phyloP scores from a whole-genome alignment of 2,888 invertebrate genomes.

The Apotomis capreana region DNA sequence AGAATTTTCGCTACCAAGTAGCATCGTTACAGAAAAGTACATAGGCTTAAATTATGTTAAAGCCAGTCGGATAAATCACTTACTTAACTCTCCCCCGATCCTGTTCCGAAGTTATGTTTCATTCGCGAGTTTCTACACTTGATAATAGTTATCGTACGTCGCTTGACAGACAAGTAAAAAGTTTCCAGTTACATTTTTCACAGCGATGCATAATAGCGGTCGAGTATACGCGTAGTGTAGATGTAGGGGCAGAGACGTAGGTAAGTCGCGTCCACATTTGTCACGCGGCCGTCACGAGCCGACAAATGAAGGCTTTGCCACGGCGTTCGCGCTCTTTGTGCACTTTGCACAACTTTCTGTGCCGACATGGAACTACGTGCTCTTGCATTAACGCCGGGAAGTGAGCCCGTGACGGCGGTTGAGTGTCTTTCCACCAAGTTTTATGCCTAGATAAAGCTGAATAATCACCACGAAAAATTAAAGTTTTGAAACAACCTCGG shows the following conservation, averaged over 20 bases:
- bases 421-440: conserved; percentile 76
- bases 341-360: conserved; percentile 81
- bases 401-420: conserved; percentile 67
- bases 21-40: conserved; percentile 74
- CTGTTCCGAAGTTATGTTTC: conserved; percentile 33
- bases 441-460: conserved; percentile 73
- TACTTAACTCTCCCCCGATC: conserved; percentile 48
- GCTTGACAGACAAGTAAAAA: conserved; percentile 55
- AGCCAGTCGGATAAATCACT: conserved; percentile 65
- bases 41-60: conserved; percentile 71
- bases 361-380: conserved; percentile 79
- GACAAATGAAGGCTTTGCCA: conserved; percentile 83
- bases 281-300: conserved; percentile 81
- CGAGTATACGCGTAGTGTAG: neutral
- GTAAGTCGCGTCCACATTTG: conserved; percentile 80
- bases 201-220: conserved; percentile 70
- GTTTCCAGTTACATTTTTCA: conserved; percentile 67
- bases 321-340: conserved; percentile 79
- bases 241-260: conserved; percentile 53
- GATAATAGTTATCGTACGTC: conserved; percentile 43
- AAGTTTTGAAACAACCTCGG: conserved; percentile 45
- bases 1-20: conserved; percentile 74
- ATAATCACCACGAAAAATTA: conserved; percentile 74
- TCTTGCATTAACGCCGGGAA: conserved; percentile 78
- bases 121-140: conserved; percentile 31